Base-by-base conservation (phyloP, 2,113 vertebrate species). In the Pygoscelis adeliae region DNA sequence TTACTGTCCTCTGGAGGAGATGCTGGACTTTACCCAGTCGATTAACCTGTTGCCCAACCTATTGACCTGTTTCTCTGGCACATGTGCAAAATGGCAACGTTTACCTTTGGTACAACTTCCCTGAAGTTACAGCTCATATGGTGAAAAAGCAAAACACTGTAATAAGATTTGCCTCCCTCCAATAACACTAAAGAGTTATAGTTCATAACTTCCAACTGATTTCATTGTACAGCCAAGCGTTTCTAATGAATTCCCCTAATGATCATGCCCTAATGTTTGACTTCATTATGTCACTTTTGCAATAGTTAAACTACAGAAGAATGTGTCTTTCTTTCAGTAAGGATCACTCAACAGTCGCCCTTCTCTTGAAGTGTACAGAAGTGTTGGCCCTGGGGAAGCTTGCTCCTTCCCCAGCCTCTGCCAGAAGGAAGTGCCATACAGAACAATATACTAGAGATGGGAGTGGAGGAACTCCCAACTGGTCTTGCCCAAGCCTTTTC, bases 261-360 rank as follows among this genome's bases (percentile, higher is more conserved):
- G 95, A 97, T 97, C 95, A 83, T 93, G 87, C 89, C 69, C 58
- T 97, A 97, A 96, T 88, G 91, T 96, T 97, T 97, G 95, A 91
- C 89, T 97, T 97, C 96, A 90, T 96, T 96, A 97, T 96, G 96
- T 97, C 96, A 95, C 91, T 97, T 96, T 49, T 87, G 78, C 87
- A 94, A 81, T 34, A 96, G 93, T 56, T 96, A n/a, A 90, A 91
- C 87, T 95, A 92, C 65, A 91, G 87, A 90, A 91, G 84, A 96
- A 96, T 62, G 87, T 96, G 94, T 95, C 96, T 85, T 83, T 91
- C 94, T 73, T 96, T 96, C 95, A 95, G 93, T 81, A 91, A 90
- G 71, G 72, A 97, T 97, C 96, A 96, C 71, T 96, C 96, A 95
- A 67, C 26, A 14, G 84, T 85, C 55, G 3, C 50, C 73, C 78